phyloP scores from a whole-genome alignment of 2,113 vertebrate species.

The Galeopterus variegatus region DNA sequence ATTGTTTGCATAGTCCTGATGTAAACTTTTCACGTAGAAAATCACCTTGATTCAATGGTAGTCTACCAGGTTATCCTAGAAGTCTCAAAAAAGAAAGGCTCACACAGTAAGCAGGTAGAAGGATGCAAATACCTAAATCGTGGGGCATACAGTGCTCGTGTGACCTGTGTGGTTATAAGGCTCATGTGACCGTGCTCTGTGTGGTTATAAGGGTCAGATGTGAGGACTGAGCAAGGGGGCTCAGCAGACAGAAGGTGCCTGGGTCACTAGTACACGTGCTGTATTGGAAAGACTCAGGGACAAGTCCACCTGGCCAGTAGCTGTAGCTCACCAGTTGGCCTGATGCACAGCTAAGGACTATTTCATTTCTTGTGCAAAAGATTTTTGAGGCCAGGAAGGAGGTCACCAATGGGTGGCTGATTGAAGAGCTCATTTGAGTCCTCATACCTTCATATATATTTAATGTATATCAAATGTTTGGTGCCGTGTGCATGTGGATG shows the following conservation, averaged over 20 bases:
- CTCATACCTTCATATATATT: background rate
- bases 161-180: background rate
- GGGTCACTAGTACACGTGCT: background rate
- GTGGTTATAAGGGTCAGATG: background rate
- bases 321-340: background rate
- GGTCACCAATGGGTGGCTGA: background rate
- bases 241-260: background rate
- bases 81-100: background rate
- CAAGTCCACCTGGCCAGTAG: background rate
- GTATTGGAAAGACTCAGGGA: background rate
- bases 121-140: background rate
- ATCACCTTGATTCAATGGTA: background rate
- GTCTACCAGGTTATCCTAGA: background rate
- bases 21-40: background rate
- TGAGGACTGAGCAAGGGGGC: background rate
- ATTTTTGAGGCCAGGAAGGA: background rate
- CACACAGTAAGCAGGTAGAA: background rate
- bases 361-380: background rate
- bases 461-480: background rate
- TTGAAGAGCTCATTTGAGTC: background rate
- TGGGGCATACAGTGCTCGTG: rapidly evolving
- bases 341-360: background rate
- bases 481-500: background rate
- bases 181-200: background rate
- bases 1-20: background rate